Conservation (phyloP, 2,113 vertebrate genomes). For the Hydrochoerus hydrochaeris region DNA sequence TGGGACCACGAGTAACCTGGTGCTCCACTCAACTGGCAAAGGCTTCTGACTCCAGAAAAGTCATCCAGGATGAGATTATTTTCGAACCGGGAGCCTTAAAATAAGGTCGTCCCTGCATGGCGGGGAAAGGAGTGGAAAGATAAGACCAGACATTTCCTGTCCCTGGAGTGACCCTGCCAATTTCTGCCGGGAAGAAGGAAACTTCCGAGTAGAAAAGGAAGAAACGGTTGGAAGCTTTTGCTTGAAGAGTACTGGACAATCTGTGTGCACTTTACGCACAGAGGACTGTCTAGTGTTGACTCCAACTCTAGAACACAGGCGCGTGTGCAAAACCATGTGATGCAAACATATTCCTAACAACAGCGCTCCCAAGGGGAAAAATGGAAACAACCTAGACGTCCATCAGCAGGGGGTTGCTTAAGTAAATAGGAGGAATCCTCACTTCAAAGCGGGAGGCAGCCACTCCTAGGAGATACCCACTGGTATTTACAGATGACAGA, state of each 20-base stretch:
- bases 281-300: neutral
- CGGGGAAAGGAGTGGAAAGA: neutral
- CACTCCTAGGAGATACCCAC: fast-evolving
- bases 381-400: neutral
- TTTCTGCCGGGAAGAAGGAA: neutral
- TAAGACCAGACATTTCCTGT: neutral
- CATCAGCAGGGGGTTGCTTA: neutral
- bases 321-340: neutral
- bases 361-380: neutral
- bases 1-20: neutral
- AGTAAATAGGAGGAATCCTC: no score
- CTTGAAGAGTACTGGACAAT: neutral
- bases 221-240: neutral
- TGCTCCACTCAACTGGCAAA: neutral
- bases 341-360: neutral
- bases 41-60: neutral
- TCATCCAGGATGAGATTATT: neutral
- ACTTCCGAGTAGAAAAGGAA: neutral
- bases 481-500: neutral
- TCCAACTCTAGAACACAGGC: neutral
- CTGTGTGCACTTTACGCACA: neutral
- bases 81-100: neutral
- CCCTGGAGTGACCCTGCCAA: neutral
- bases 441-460: fast-evolving
- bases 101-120: neutral